phyloP scores from a whole-genome alignment of 30 jellyfish, hydroid and myxozoan species.

The Aurelia coerulea region DNA sequence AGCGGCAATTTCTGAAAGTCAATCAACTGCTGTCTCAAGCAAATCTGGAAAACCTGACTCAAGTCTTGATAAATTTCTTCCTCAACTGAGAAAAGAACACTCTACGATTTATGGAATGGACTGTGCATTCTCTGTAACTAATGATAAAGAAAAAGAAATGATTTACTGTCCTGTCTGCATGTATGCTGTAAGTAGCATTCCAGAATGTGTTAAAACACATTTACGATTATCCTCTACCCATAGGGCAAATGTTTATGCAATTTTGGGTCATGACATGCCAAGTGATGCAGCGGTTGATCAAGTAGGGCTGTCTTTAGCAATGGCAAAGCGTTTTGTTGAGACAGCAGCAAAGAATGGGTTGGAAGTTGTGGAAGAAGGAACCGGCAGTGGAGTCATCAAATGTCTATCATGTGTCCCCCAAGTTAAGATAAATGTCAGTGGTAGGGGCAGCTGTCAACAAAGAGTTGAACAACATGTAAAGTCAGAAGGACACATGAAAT shows the following conservation, averaged over 20 bases:
- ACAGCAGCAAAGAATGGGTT: conserved; percentile 1
- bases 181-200: conserved; percentile 12
- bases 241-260: conserved; percentile 12
- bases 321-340: conserved; percentile 17
- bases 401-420: conserved; percentile 9
- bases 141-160: neutral
- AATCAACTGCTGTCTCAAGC: conserved; percentile 1
- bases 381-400: conserved; percentile 17
- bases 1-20: neutral
- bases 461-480: conserved; percentile 9
- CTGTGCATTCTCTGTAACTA: too few species aligned
- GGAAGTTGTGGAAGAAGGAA: conserved; percentile 10
- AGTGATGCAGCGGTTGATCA: too few species aligned
- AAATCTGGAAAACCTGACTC: neutral
- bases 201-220: conserved; percentile 12
- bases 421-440: neutral
- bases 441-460: conserved; percentile 24
- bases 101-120: neutral
- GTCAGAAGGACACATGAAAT: conserved; percentile 6
- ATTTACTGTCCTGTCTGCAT: conserved; percentile 15
- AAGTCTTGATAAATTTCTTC: conserved; percentile 6
- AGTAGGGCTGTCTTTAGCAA: neutral
- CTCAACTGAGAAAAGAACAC: conserved; percentile 26
- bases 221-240: conserved; percentile 8
- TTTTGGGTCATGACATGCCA: neutral